Base-by-base conservation (phyloP, 2,888 invertebrate genomes). In the Polydrusus pterygomalis region DNA sequence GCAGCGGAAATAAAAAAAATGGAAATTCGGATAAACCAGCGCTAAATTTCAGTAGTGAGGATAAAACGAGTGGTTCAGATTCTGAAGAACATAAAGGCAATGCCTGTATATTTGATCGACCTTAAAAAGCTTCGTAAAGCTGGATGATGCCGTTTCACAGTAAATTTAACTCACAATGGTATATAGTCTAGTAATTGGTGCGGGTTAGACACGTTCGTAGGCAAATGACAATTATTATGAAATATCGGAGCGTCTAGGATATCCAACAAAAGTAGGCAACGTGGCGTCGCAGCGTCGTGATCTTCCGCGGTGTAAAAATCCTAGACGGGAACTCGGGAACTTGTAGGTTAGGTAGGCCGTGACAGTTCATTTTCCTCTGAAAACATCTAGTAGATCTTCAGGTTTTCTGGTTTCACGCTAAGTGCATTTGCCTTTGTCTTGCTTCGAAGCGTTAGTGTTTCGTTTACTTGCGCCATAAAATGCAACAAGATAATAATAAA, bases 341-440 rank as follows among this genome's bases (percentile, higher is more conserved):
- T 56, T 64, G 62, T 34, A 30, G 70, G 58, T 40, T 75, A 75
- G 75, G 71, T 75, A 76, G 76, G 69, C 77, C 47, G 45, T 70
- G 74, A 74, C 74, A 67, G 70, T 70, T 74, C 70, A 54, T 77
- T 65, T 74, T 74, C 70, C 74, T 77, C 70, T 62, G n/a, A 60
- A 43, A 47, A 60, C 62, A 77, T 77, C 77, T 77, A 77, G 54
- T 74, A 74, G 74, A 77, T 77, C 74, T 74, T 64, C 70, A 45
- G 45, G 73, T 74, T 77, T 77, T 77, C 77, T 77, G 70, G 77
- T 71, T 77, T 77, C 73, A 77, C 77, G 70, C 70, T 74, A 72
- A 70, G 70, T 74, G 74, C 74, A 77, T 74, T 77, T 70, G 77
- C 77, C 74, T 74, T 77, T 70, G 63, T 71, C 25, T 74, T 45